Evolutionary conservation across 2,888 invertebrate species (phyloP), one percentile per base, ranked within the genome.

Genomic region (Drosophila prostipennis): DNA sequence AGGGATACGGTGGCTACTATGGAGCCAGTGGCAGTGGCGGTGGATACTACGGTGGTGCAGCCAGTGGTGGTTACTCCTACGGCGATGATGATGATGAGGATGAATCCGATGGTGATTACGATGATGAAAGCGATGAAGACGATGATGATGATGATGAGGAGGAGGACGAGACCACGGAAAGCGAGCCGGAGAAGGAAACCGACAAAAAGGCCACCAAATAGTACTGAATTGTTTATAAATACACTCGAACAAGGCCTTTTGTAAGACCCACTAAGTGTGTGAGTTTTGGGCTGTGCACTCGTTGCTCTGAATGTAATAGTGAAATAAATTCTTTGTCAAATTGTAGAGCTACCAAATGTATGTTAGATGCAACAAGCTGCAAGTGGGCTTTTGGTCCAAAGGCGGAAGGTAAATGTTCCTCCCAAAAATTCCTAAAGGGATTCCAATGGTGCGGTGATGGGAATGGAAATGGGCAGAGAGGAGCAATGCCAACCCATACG

Each of bases 21-120:
- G 82, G 80, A 8, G 80, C 75, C 23, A 70, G 74, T 42, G 78
- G 67, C 39, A 60, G 72, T 39, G 46, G 43, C 36, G 45, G 51
- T 26, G 93, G 93, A 13, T 93, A 93, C 8, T 93, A 93, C 64
- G 92, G 93, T 29, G 93, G 92, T 3, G 91, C 91, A 57, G 93
- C 93, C 91, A 93, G 93, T 89, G 91, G 91, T n/a, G 91, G 57
- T 0, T 58, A 58, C 39, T 58, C 91, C 11, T 93, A 93, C 80
- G 83, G 81, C 3, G 85, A 84, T 2, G 83, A 83, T 1, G 87
- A 89, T 1, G 89, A 89, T 2, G 89, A 82, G 0, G 46, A 84
- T 10, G 76, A 69, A 14, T 72, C 72, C 36, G 72, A 72, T 49
- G 72, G 57, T 1, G 87, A 86, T 11, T 78, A 82, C 16, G 84